phyloP scores from a whole-genome alignment of 2,888 invertebrate genomes.

The Xestia ashworthii region DNA sequence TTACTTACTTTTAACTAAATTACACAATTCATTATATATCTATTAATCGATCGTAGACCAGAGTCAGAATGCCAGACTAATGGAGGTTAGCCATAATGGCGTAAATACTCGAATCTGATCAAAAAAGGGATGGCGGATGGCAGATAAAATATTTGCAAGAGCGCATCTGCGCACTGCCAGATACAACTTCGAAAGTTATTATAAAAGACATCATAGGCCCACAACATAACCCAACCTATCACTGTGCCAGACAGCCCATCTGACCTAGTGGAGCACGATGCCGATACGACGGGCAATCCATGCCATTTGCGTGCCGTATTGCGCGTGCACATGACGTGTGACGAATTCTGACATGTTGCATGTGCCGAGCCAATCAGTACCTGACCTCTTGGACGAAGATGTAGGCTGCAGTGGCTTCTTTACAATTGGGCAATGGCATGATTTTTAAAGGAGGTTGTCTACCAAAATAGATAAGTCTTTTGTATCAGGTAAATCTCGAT shows the following conservation, averaged over 20 bases:
- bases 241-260: background rate
- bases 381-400: constrained; percentile 45
- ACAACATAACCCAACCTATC: background rate
- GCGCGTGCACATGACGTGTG: constrained; percentile 47
- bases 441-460: constrained; percentile 38
- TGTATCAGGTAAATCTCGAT: background rate
- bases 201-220: background rate
- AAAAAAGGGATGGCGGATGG: background rate
- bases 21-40: too few relatives aligned
- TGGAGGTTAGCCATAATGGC: background rate
- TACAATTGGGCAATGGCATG: constrained; percentile 16
- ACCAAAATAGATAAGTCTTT: background rate
- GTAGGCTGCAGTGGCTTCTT: constrained; percentile 55
- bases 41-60: too few relatives aligned
- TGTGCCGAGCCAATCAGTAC: constrained; percentile 45
- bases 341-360: constrained; percentile 55
- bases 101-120: background rate
- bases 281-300: constrained; percentile 11
- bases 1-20: too few relatives aligned
- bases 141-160: background rate
- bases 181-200: background rate
- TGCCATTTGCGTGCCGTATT: constrained; percentile 56
- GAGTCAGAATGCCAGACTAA: background rate
- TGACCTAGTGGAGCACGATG: constrained; percentile 27
- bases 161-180: background rate